phyloP scores from a whole-genome alignment of 2,113 vertebrate species.

The Tachuris rubrigastra region DNA sequence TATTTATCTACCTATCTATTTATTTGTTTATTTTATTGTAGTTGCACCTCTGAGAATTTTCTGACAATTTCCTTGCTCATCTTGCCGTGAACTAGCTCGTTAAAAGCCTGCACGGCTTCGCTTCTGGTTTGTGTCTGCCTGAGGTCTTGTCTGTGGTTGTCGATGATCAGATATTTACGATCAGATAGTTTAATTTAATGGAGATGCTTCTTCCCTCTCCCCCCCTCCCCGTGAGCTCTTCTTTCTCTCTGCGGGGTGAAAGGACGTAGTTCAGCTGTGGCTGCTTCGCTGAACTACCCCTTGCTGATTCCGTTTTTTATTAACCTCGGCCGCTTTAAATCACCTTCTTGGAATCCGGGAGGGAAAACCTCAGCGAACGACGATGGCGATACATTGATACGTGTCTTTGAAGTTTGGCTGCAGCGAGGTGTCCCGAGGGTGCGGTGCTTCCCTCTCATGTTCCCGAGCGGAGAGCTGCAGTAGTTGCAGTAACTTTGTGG shows the following conservation, averaged over 20 bases:
- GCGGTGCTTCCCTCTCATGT: not conserved
- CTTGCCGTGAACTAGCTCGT: not conserved
- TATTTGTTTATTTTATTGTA: not conserved
- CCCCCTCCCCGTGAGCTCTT: not conserved
- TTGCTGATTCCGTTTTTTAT: not conserved
- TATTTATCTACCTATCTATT: not conserved
- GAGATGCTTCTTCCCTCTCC: not conserved
- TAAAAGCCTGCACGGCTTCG: not conserved
- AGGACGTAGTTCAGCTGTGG: not conserved
- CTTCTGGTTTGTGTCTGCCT: not conserved
- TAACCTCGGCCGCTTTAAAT: not conserved
- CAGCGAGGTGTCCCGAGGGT: not conserved
- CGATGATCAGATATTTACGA: not conserved
- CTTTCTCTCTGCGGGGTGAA: not conserved
- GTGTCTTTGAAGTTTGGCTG: not conserved
- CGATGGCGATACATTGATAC: rapidly evolving
- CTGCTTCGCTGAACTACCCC: not conserved
- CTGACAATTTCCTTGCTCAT: not conserved
- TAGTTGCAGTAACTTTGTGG: not conserved
- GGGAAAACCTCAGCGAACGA: not conserved
- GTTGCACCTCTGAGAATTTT: not conserved
- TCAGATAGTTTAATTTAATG: not conserved
- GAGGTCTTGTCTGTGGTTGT: not conserved
- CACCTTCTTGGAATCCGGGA: not conserved
- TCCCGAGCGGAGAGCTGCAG: not conserved